A percentile compares a stretch with the other conserved stretches of the same genome.
Conservation (phyloP, 1,140 invertebrate species). For the Theocolax elegans region DNA sequence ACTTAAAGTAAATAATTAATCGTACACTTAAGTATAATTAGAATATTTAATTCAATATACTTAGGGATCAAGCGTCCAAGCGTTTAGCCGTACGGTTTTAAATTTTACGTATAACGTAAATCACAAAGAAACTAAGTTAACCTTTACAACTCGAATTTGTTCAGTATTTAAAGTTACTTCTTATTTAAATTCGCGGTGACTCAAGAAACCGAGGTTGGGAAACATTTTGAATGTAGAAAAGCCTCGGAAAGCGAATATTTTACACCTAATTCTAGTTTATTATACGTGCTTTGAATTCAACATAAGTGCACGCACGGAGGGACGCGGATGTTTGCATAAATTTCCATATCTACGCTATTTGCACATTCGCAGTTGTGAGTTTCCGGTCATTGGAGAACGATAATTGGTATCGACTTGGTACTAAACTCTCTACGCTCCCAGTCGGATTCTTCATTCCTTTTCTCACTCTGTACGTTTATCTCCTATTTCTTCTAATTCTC, state of each 20-base stretch:
- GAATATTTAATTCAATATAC: no score
- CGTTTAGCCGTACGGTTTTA: no score
- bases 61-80: no score
- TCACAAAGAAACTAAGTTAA: no score
- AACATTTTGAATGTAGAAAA: background rate
- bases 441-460: conserved; percentile 27
- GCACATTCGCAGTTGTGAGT: conserved; percentile 17
- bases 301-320: background rate
- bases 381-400: conserved; percentile 44
- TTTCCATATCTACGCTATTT: conserved; percentile 28
- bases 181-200: no score
- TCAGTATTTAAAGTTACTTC: no score
- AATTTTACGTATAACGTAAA: no score
- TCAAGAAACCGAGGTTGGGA: no score
- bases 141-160: no score
- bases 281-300: conserved; percentile 21
- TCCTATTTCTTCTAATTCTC: background rate
- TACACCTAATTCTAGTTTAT: conserved; percentile 1
- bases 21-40: no score
- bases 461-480: background rate
- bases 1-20: no score
- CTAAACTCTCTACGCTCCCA: conserved; percentile 13
- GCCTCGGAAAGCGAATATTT: background rate
- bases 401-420: conserved; percentile 50
- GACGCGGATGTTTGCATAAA: conserved; percentile 46